Percentiles rank a stretch among this genome's conserved stretches.
phyloP scores from a whole-genome alignment of 2,113 vertebrate genomes.

The Nerophis ophidion region DNA sequence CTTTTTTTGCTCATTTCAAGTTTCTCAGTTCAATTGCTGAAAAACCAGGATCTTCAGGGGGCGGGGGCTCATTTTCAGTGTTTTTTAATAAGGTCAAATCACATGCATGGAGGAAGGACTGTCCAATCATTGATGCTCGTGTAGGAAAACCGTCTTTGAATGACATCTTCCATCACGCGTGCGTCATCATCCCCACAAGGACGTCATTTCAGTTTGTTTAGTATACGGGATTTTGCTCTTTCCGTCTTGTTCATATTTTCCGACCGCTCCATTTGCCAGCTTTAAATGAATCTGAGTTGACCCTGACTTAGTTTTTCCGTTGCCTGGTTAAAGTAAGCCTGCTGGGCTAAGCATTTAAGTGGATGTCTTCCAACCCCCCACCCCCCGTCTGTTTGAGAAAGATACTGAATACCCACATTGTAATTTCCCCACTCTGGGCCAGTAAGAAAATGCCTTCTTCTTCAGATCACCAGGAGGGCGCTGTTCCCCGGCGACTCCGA shows the following conservation, averaged over 20 bases:
- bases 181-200: background rate
- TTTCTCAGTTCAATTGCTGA: too few species aligned
- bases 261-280: background rate
- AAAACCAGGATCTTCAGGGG: too few species aligned
- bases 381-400: too few species aligned
- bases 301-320: background rate
- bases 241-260: background rate
- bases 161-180: background rate
- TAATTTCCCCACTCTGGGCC: background rate
- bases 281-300: background rate
- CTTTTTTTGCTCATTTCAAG: too few species aligned
- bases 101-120: too few species aligned
- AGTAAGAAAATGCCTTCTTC: background rate
- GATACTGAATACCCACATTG: background rate
- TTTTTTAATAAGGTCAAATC: too few species aligned
- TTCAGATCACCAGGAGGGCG: conserved; percentile 82
- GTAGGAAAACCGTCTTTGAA: background rate
- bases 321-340: background rate
- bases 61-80: too few species aligned
- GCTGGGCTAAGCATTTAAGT: background rate
- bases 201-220: background rate
- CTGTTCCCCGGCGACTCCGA: conserved; percentile 92
- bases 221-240: background rate
- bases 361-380: background rate
- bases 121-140: too few species aligned